phyloP scores from a whole-genome alignment of 2,113 vertebrate genomes.

The Kryptolebias marmoratus region DNA sequence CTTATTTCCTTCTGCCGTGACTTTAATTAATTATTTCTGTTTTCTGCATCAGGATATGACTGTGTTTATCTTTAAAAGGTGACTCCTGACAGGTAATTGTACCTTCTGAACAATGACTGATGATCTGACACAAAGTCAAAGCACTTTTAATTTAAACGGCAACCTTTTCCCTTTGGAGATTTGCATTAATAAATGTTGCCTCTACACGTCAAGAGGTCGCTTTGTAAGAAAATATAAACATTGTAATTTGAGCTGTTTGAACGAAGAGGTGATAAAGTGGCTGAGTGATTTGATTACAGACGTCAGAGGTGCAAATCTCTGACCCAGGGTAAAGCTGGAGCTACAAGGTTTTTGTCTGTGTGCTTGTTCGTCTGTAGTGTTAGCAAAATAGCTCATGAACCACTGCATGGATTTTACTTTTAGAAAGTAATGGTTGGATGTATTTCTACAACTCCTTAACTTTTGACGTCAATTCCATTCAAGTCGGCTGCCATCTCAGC shows the following conservation, averaged over 20 bases:
- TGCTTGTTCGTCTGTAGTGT: too few species aligned
- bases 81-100: not conserved
- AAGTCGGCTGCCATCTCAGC: too few species aligned
- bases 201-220: not conserved
- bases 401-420: too few species aligned
- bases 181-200: not conserved
- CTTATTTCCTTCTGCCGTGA: not conserved
- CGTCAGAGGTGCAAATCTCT: too few species aligned
- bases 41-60: not conserved
- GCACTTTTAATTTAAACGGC: not conserved
- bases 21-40: not conserved
- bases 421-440: too few species aligned
- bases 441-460: too few species aligned
- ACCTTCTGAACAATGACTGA: not conserved
- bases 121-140: not conserved
- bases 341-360: too few species aligned
- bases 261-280: not conserved
- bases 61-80: not conserved
- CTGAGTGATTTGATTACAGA: too few species aligned
- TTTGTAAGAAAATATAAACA: not conserved
- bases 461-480: too few species aligned
- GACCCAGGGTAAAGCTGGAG: too few species aligned
- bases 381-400: too few species aligned
- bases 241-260: not conserved
- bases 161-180: not conserved